Percentiles rank a stretch among this genome's conserved stretches.
Conservation (phyloP, 2,797 vertebrate genomes). For the Siniperca undulata region DNA sequence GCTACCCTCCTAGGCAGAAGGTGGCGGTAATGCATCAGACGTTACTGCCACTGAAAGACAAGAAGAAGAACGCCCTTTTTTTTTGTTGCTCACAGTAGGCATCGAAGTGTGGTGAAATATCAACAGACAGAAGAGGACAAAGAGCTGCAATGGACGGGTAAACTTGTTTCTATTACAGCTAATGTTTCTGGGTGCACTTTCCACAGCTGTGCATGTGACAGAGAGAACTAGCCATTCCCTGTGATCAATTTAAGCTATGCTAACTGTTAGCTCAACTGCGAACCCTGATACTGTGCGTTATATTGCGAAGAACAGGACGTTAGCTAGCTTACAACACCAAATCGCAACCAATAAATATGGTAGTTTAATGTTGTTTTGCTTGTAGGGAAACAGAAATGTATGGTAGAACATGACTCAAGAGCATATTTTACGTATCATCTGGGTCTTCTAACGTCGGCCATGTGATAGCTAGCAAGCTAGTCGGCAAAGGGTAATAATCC, state of each 20-base stretch:
- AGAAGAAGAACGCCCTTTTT: constrained; percentile 73
- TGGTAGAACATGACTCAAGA: rapidly evolving
- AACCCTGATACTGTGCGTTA: constrained; percentile 2
- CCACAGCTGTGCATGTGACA: not conserved
- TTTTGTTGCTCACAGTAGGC: constrained; percentile 48
- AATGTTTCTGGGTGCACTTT: rapidly evolving
- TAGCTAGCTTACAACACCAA: constrained; percentile 27
- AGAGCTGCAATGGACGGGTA: constrained; percentile 84
- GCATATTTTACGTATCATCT: rapidly evolving
- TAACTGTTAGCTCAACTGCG: constrained; percentile 45
- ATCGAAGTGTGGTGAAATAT: constrained; percentile 52
- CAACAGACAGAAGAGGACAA: constrained; percentile 72
- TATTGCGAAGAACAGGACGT: constrained; percentile 28
- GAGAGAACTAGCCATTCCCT: rapidly evolving
- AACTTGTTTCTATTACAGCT: not conserved
- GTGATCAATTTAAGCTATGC: not conserved
- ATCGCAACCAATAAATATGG: not conserved
- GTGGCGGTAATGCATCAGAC: constrained; percentile 20
- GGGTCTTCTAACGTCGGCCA: not conserved
- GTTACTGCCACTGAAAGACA: not conserved
- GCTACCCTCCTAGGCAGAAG: not conserved
- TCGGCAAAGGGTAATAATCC: not conserved
- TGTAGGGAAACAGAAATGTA: not conserved
- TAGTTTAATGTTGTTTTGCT: not conserved
- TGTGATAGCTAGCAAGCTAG: not conserved